Percentiles rank a stretch among this genome's conserved stretches.
Conservation (phyloP, 2,888 invertebrate genomes). For the Colletes collaris region DNA sequence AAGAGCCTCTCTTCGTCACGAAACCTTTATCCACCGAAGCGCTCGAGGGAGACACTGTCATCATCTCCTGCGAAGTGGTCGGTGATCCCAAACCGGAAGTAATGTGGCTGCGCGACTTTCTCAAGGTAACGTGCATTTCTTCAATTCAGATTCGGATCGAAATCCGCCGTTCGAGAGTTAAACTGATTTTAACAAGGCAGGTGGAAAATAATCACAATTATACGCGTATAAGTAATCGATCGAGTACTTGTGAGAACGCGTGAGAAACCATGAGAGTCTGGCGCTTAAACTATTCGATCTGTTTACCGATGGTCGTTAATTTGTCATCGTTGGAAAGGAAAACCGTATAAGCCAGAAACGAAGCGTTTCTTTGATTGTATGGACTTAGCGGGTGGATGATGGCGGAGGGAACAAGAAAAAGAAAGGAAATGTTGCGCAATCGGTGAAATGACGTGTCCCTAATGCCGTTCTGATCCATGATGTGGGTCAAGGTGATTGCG, state of each 20-base stretch:
- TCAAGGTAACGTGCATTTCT: conserved; percentile 86
- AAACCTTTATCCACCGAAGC: conserved; percentile 93
- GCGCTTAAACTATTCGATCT: no score
- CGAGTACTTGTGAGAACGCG: no score
- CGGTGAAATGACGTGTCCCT: conserved; percentile 73
- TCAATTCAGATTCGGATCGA: no score
- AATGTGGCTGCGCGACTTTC: conserved; percentile 93
- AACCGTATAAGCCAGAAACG: not conserved
- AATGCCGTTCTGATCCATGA: conserved; percentile 65
- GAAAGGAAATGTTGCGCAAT: conserved; percentile 44
- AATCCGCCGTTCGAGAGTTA: no score
- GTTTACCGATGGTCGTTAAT: no score
- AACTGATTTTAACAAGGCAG: no score
- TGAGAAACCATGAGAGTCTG: no score
- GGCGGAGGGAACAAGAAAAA: conserved; percentile 6
- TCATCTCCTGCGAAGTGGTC: conserved; percentile 93
- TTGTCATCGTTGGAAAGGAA: no score
- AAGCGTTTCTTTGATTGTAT: not conserved
- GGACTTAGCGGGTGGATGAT: conserved; percentile 36
- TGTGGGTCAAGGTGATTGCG: conserved; percentile 80
- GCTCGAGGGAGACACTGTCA: conserved; percentile 93
- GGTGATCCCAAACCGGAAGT: conserved; percentile 95
- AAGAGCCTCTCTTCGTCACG: conserved; percentile 92
- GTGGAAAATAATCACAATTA: no score
- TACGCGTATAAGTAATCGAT: no score